Base-by-base conservation (phyloP, 2,888 invertebrate species). In the Agapostemon virescens region DNA sequence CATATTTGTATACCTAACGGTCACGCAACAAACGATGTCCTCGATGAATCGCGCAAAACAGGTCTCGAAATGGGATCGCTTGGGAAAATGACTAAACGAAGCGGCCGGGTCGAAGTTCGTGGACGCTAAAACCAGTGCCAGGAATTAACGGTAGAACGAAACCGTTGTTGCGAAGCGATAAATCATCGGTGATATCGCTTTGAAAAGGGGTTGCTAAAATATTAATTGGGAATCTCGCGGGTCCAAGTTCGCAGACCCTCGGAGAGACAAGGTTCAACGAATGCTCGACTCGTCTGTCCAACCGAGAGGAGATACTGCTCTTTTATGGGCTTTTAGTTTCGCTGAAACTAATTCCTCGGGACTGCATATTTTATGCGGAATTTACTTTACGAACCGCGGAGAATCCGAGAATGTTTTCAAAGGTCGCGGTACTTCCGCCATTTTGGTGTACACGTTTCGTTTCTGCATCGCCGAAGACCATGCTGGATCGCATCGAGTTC, bases 21-120 rank as follows among this genome's bases (percentile, higher is more conserved):
- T 58, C 58, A 30, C 20, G 33, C 58, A 30, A 58, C 30, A 3
- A 13, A 58, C 49, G 58, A 38, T 76, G 69, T 74, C 70, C 84
- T 74, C 84, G 86, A 85, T 73, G 82, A 85, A 86, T 85, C 76
- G 79, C 42, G 52, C 33, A 68, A 30, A 85, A 84, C 84, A 71
- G 74, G 77, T 84, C 82, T 79, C 77, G 81, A 72, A 82, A 84
- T 76, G 79, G 72, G 68, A 82, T 79, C 78, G 68, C 73, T 61
- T 73, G 74, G 73, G 49, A 61, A 84, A 86, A 81, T 82, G 79
- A 70, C 81, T 78, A 72, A 79, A 49, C 84, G 77, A 79, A 81
- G 61, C 77, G 79, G 63, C 13, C 69, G 52, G 81, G 79, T 73
- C 81, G 83, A 23, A 86, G 86, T 84, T 86, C 86, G 81, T 38